phyloP scores from a whole-genome alignment of 1,140 invertebrate species.

The Chionoecetes opilio region DNA sequence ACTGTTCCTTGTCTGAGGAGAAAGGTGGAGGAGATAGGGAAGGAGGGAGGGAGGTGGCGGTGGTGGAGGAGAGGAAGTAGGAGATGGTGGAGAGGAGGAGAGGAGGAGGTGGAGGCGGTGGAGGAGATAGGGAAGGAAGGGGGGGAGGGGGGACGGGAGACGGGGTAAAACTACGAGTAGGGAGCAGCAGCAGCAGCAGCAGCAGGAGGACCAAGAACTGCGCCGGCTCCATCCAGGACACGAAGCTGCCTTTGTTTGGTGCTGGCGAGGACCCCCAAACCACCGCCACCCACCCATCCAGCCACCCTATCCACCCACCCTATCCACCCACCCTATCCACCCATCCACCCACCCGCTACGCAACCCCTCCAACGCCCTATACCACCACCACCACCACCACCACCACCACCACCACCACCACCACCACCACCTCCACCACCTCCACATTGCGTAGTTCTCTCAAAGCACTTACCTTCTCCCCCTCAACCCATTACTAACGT shows the following conservation, averaged over 20 bases:
- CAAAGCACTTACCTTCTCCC: not conserved
- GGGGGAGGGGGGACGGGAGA: not conserved
- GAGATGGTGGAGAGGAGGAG: not conserved
- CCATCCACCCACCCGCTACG: not conserved
- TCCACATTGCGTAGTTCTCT: not conserved
- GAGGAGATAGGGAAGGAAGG: not conserved
- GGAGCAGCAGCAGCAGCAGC: conserved; percentile 22
- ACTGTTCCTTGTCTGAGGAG: not conserved
- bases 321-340: no score
- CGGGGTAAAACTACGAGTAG: not conserved
- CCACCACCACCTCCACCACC: not conserved
- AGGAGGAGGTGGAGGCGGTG: not conserved
- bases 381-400: not conserved
- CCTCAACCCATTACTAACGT: not conserved
- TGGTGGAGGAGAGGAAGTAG: not conserved
- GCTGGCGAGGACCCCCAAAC: not conserved
- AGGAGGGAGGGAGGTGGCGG: not conserved
- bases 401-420: not conserved
- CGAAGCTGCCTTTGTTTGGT: conserved; percentile 27
- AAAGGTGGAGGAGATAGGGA: not conserved
- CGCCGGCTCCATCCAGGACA: conserved; percentile 12
- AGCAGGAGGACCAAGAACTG: conserved; percentile 17
- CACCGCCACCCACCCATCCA: not conserved
- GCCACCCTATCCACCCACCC: not conserved
- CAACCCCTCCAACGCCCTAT: not conserved